Evolutionary conservation across 2,888 invertebrate species (phyloP).

Genomic region (Conchocele bisecta): DNA sequence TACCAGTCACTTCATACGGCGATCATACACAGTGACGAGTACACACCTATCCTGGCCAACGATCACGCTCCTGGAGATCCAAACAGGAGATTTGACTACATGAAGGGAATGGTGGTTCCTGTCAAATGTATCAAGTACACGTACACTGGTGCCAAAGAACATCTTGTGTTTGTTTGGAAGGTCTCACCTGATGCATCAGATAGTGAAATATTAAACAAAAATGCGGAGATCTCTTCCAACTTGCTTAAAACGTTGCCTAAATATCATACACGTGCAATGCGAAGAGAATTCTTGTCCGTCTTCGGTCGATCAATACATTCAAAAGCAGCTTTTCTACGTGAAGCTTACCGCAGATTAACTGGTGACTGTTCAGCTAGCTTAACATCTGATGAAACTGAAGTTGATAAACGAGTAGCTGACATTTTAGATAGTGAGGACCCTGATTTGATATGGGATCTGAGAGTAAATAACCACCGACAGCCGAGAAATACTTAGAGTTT

Average conservation of each 20-base stretch:
- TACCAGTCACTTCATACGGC: conserved; percentile 5
- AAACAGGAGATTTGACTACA: conserved; percentile 17
- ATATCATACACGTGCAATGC: conserved; percentile 3
- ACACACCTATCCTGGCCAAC: neutral
- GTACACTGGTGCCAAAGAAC: conserved; percentile 27
- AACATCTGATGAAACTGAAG: neutral
- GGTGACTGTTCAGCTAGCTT: conserved; percentile 22
- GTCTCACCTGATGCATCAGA: neutral
- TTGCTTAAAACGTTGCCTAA: neutral
- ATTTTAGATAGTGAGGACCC: neutral
- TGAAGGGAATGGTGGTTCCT: conserved; percentile 23
- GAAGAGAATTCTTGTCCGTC: conserved; percentile 5
- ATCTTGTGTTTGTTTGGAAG: conserved; percentile 25
- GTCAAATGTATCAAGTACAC: conserved; percentile 30
- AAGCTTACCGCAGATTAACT: conserved; percentile 20
- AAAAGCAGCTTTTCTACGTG: conserved; percentile 14
- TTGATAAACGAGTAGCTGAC: conserved; percentile 7
- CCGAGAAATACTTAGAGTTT: conserved; percentile 1
- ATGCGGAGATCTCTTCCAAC: neutral
- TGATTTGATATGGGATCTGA: conserved; percentile 2
- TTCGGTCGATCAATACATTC: conserved; percentile 3
- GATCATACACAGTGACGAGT: neutral
- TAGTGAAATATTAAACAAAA: conserved; percentile 7
- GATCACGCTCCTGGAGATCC: conserved; percentile 27
- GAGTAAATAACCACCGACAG: conserved; percentile 1